A percentile compares a stretch with the other conserved stretches of the same genome.
Evolutionary conservation across 2,888 invertebrate genomes (phyloP).

Genomic region (Diabrotica balteata): DNA sequence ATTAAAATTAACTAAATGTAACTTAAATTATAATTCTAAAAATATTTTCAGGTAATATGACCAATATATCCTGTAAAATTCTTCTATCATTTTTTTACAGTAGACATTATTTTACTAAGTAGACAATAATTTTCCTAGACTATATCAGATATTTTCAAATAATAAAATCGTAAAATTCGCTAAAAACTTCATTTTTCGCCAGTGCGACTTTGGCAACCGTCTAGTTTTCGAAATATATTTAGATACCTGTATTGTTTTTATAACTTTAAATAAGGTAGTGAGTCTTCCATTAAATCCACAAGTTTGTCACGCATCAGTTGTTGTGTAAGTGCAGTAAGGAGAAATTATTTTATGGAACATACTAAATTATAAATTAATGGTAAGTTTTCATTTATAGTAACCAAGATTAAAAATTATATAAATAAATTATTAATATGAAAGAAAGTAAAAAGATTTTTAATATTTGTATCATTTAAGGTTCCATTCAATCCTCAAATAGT

Average conservation of each 20-base stretch:
- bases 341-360: too few species aligned
- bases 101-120: too few species aligned
- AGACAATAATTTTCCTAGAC: background rate
- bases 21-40: too few species aligned
- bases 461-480: too few species aligned
- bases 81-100: background rate
- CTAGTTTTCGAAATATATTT: constrained; percentile 8
- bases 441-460: too few species aligned
- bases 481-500: too few species aligned
- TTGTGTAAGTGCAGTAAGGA: constrained; percentile 1
- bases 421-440: too few species aligned
- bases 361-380: too few species aligned
- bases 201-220: constrained; percentile 12
- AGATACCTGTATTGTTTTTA: constrained; percentile 12
- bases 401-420: too few species aligned
- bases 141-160: constrained; percentile 1
- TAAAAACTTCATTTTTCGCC: constrained; percentile 1
- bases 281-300: constrained; percentile 2
- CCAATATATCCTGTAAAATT: background rate
- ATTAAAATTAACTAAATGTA: too few species aligned
- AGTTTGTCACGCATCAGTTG: constrained; percentile 9
- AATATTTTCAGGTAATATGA: too few species aligned
- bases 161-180: constrained; percentile 3
- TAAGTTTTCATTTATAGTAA: too few species aligned
- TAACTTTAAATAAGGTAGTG: constrained; percentile 12